A percentile compares a stretch with the other conserved stretches of the same genome.
Evolutionary conservation across 2,888 invertebrate species (phyloP).

Genomic region (Chironomus riparius): DNA sequence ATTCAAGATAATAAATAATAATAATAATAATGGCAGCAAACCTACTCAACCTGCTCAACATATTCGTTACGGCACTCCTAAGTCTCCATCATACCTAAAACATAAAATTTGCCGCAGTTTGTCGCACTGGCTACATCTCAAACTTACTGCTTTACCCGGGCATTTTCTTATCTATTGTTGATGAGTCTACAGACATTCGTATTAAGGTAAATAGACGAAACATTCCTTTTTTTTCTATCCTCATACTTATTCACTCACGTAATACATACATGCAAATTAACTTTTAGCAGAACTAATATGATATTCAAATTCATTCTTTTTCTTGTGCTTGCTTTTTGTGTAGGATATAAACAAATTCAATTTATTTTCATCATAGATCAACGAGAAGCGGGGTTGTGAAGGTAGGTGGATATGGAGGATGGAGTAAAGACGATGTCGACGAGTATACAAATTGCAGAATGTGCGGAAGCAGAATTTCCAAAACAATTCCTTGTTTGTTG

Average conservation of each 20-base stretch:
- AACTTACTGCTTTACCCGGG: neutral
- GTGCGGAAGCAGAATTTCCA: no score
- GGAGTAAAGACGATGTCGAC: no score
- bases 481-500: no score
- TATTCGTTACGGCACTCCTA: no score
- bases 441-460: no score
- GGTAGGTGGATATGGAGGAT: no score
- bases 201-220: neutral
- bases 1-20: no score
- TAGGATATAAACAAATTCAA: slow-evolving; percentile 7
- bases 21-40: no score
- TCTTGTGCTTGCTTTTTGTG: neutral
- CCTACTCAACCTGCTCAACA: no score
- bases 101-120: no score
- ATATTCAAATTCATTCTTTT: slow-evolving; percentile 16
- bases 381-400: neutral
- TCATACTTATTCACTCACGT: neutral
- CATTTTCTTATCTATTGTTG: neutral
- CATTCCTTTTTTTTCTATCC: neutral
- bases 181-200: neutral
- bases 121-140: no score
- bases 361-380: slow-evolving; percentile 19
- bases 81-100: no score
- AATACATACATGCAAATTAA: slow-evolving; percentile 10
- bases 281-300: neutral